Evolutionary conservation across 2,113 vertebrate genomes (phyloP), one percentile per base, ranked within the genome.

Genomic region (Ochotona princeps): DNA sequence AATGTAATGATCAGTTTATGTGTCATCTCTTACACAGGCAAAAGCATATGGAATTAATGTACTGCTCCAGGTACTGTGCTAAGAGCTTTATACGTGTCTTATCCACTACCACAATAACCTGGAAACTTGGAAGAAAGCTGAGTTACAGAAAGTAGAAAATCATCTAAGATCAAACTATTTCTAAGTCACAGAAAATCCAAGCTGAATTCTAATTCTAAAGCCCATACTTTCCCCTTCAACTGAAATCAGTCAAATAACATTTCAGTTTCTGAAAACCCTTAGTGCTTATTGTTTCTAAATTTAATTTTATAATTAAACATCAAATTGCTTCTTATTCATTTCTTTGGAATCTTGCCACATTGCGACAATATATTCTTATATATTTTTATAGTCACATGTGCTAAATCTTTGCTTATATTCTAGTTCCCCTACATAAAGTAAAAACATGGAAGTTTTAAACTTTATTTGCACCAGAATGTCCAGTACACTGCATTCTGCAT

Each of bases 241-340:
- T 20, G n/a, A 95, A 89, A 49, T 10, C 28, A 90, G 49, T 67
- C 63, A 78, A 78, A 70, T 69, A 81, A 76, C 30, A 73, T 73
- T 79, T 90, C 8, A 70, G 10, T 61, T 91, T 65, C 44, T 89
- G 35, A 60, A 14, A 89, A 70, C 5, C 1, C 32, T 91, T 57
- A 51, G 51, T 74, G 23, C 80, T 47, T 82, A 49, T 61, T 85
- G 17, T 14, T 44, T 85, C n/a, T 81, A 72, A 94, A 25, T 57
- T 51, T 76, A 82, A 65, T 60, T 86, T 94, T 35, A 60, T 20
- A 76, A 88, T 54, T 47, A 91, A 87, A 92, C 82, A 30, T 76
- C 47, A 49, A 86, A 57, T 80, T 81, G 44, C 12, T 76, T 81
- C 38, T 44, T 44, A 44, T 44, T 20, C 75, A 75, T 65, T 75